Base-by-base conservation (phyloP, 2,888 invertebrate genomes). In the Ligdia adustata region DNA sequence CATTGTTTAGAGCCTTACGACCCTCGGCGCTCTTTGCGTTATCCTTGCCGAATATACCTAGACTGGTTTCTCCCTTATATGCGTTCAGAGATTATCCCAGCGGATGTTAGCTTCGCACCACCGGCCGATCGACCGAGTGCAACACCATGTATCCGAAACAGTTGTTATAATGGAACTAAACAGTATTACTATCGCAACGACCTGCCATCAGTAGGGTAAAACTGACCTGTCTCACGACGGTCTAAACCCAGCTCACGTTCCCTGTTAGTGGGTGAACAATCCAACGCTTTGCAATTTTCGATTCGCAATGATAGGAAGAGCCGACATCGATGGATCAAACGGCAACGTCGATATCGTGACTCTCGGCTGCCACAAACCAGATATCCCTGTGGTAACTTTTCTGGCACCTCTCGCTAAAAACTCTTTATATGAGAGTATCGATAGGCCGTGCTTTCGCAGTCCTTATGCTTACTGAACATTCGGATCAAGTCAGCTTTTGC, bases 301-400 rank as follows among this genome's bases (percentile, higher is more conserved):
- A 93, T 92, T 93, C 92, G 86, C 92, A 92, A 93, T 93, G 92
- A 93, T 93, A 93, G 92, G 92, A 93, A 93, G 92, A 93, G 92
- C 92, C 92, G 93, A 93, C 91, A 93, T 93, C 92, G 92, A 94
- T 92, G 90, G 91, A 93, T 92, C 92, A 92, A 93, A 92, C 92
- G 92, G 92, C 92, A 84, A 92, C 91, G 92, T 93, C 91, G 91
- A 91, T 92, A 91, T 83, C 91, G n/a, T n/a, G 86, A 86, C 91
- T 91, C 91, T 92, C 86, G 87, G 91, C 91, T 88, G 92, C 91
- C 91, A 91, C 91, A 91, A 92, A 90, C 90, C 91, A 92, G 91
- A 92, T 92, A 92, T 92, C 92, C 92, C 92, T 92, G 92, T 92
- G 92, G 92, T 92, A 93, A 93, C 92, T 93, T 93, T 93, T 92